phyloP scores from a whole-genome alignment of 2,888 invertebrate species.

The Polyploca ridens region DNA sequence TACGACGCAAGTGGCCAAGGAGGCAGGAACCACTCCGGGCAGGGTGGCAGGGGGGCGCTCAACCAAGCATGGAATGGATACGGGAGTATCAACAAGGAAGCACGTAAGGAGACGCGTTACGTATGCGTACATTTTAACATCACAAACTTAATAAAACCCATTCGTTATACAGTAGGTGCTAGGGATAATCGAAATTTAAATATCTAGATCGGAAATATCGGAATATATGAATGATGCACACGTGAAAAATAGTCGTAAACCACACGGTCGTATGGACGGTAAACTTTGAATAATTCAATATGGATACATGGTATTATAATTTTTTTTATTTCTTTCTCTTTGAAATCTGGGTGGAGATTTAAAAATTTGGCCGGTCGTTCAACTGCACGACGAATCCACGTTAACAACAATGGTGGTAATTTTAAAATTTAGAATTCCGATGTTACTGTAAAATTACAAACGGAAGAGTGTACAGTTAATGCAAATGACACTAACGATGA shows the following conservation, averaged over 20 bases:
- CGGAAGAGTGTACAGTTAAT: slow-evolving; percentile 13
- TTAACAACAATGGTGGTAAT: slow-evolving; percentile 49
- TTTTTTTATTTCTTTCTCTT: slow-evolving; percentile 57
- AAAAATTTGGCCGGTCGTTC: slow-evolving; percentile 78
- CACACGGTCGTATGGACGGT: slow-evolving; percentile 52
- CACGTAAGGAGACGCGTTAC: slow-evolving; percentile 23
- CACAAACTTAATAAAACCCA: slow-evolving; percentile 32
- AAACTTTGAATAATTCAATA: slow-evolving; percentile 70
- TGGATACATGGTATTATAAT: slow-evolving; percentile 62
- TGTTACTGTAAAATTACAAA: slow-evolving; percentile 17
- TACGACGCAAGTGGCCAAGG: slow-evolving; percentile 39
- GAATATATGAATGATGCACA: slow-evolving; percentile 57
- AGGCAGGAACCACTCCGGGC: slow-evolving; percentile 46
- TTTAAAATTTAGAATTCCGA: slow-evolving; percentile 39
- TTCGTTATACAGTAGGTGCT: slow-evolving; percentile 39
- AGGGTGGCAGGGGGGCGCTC: slow-evolving; percentile 45
- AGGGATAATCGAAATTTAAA: slow-evolving; percentile 56
- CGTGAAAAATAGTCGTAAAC: slow-evolving; percentile 54
- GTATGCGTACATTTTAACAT: slow-evolving; percentile 37
- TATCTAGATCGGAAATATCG: slow-evolving; percentile 68
- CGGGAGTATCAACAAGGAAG: slow-evolving; percentile 33
- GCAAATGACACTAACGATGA: slow-evolving; percentile 12
- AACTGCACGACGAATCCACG: slow-evolving; percentile 45
- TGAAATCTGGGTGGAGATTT: slow-evolving; percentile 71
- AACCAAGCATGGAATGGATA: slow-evolving; percentile 56